These are phyloP conservation scores for Drosophila kanapiae DNA, from an alignment of 1,140 invertebrate genomes.

Conservation along the genomic window DNA sequence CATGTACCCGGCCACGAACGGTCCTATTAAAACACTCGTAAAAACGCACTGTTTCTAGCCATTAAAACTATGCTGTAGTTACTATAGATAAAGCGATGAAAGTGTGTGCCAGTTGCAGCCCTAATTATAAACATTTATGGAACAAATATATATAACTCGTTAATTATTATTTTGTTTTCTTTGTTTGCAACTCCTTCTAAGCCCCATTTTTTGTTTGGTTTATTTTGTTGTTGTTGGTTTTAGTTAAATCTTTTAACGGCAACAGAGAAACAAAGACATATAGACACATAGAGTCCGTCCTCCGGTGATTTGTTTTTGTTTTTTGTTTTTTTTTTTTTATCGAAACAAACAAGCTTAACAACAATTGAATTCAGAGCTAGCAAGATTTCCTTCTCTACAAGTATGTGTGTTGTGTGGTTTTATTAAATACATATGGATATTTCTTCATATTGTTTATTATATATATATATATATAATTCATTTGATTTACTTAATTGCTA, in stretches of 20 bases:
- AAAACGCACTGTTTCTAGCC: constrained; percentile 11
- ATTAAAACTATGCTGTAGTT: neutral
- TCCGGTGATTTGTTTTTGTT: neutral
- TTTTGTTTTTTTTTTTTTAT: constrained; percentile 1
- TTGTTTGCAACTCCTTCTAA: neutral
- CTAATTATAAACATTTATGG: constrained; percentile 41
- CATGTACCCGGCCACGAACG: too few species aligned
- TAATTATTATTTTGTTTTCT: constrained; percentile 12
- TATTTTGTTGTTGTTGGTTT: neutral
- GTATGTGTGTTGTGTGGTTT: constrained; percentile 31
- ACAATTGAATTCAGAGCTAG: constrained; percentile 28
- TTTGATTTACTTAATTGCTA: constrained; percentile 72
- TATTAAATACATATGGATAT: constrained; percentile 66
- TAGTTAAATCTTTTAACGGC: constrained; percentile 19
- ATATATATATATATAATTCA: constrained; percentile 65
- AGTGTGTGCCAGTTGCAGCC: constrained; percentile 38
- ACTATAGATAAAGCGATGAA: constrained; percentile 14
- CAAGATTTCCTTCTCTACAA: constrained; percentile 24
- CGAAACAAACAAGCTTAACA: constrained; percentile 29
- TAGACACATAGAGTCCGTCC: too few species aligned
- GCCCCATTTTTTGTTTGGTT: neutral
- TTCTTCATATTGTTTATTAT: constrained; percentile 47
- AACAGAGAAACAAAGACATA: constrained; percentile 21
- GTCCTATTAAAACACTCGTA: too few species aligned
- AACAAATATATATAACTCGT: constrained; percentile 34